Evolutionary conservation across 2,113 vertebrate species (phyloP).

Genomic region (Oncorhynchus tshawytscha): DNA sequence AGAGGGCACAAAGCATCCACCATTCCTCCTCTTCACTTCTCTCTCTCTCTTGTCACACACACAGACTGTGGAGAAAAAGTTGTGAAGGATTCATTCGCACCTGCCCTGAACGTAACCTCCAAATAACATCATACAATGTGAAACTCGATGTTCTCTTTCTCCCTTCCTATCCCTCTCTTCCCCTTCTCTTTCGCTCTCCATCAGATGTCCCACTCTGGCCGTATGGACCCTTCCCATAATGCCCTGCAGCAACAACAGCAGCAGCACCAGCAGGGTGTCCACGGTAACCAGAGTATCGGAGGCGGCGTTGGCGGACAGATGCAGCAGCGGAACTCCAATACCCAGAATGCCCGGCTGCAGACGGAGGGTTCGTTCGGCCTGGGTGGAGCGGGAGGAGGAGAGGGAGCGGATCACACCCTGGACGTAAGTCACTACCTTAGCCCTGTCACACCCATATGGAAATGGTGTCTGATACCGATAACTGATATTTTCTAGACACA

Average conservation of each 20-base stretch:
- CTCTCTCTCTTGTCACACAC: background rate
- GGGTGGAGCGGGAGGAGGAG: conserved; percentile 70
- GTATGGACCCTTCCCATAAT: conserved; percentile 80
- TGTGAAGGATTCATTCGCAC: background rate
- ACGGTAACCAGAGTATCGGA: conserved; percentile 62
- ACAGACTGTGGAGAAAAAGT: background rate
- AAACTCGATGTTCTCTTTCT: background rate
- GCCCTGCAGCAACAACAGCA: conserved; percentile 77
- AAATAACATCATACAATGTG: too few species aligned
- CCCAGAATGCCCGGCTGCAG: conserved; percentile 75
- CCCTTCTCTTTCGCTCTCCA: background rate
- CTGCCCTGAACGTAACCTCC: too few species aligned
- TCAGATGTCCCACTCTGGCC: conserved; percentile 75
- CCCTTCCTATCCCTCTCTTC: too few species aligned
- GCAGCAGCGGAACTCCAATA: conserved; percentile 71
- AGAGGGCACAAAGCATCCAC: background rate
- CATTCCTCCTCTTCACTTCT: conserved; percentile 13
- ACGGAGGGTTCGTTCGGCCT: conserved; percentile 74
- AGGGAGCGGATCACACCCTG: conserved; percentile 83
- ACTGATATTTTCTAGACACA: too few species aligned
- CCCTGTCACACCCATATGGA: too few species aligned
- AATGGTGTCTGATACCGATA: too few species aligned
- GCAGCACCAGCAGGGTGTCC: conserved; percentile 67
- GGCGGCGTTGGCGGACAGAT: conserved; percentile 71
- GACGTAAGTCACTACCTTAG: conserved; percentile 78